Evolutionary conservation across 2,888 invertebrate species (phyloP).

Genomic region (Chloroclystis v-ata): DNA sequence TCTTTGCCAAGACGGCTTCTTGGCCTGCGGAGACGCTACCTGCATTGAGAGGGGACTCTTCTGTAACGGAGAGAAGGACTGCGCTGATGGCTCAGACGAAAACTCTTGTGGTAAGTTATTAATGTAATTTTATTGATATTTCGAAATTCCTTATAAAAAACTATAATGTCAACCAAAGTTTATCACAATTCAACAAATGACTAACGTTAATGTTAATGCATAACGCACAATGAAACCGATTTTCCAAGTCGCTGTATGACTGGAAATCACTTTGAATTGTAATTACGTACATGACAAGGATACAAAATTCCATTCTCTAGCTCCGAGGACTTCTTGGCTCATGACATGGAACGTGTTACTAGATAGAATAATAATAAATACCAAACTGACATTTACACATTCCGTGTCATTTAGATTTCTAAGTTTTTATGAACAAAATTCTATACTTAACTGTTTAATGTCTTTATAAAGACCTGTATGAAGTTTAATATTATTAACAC

Average conservation of each 20-base stretch:
- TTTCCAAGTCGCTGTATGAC: conserved; percentile 38
- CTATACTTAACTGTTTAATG: not conserved
- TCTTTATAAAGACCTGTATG: not conserved
- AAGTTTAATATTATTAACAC: too few relatives aligned
- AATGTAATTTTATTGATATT: too few relatives aligned
- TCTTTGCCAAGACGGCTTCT: conserved; percentile 89
- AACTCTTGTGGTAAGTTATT: conserved; percentile 89
- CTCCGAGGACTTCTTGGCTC: conserved; percentile 33
- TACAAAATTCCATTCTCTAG: conserved; percentile 46
- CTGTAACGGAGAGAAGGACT: conserved; percentile 95
- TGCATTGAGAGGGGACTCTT: conserved; percentile 94
- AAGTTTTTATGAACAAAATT: too few relatives aligned
- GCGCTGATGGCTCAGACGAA: conserved; percentile 92
- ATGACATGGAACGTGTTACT: conserved; percentile 4
- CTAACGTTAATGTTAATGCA: too few relatives aligned
- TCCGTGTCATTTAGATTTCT: not conserved
- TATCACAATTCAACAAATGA: too few relatives aligned
- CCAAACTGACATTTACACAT: not conserved
- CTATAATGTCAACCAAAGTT: too few relatives aligned
- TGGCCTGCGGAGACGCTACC: conserved; percentile 91
- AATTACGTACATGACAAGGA: conserved; percentile 48
- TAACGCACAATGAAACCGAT: conserved; percentile 34
- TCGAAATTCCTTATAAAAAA: too few relatives aligned
- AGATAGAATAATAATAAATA: not conserved
- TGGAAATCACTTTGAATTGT: conserved; percentile 53